Evolutionary conservation across 2,888 invertebrate species (phyloP).

Genomic region (Caenorhabditis parvicauda): DNA sequence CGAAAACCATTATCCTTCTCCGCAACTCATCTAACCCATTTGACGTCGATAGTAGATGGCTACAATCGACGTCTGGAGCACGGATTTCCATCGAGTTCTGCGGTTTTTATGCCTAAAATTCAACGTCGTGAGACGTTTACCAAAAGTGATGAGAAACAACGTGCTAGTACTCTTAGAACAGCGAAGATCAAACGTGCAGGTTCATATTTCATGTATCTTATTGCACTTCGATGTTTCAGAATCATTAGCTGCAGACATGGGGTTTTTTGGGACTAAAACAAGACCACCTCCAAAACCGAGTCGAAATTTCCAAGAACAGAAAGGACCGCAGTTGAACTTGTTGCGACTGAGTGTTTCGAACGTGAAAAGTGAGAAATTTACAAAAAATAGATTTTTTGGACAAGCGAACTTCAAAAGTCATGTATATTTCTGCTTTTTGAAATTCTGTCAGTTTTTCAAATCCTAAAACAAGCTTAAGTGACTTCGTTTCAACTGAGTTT

Average conservation of each 20-base stretch:
- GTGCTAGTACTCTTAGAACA: conserved; percentile 13
- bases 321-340: neutral
- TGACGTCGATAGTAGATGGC: neutral
- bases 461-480: conserved; percentile 9
- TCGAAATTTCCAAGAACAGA: conserved; percentile 15
- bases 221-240: conserved; percentile 6
- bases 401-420: too few relatives aligned
- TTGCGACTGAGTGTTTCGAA: neutral
- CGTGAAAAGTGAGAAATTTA: too few relatives aligned
- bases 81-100: conserved; percentile 21
- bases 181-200: conserved; percentile 26
- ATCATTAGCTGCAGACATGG: conserved; percentile 15
- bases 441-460: conserved; percentile 3
- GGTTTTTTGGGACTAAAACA: neutral
- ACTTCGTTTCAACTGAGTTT: neutral
- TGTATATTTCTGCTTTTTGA: too few relatives aligned
- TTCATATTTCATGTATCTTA: neutral
- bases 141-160: conserved; percentile 29
- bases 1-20: conserved; percentile 17
- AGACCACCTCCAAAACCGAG: conserved; percentile 26
- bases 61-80: neutral
- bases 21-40: conserved; percentile 10
- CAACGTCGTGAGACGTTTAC: conserved; percentile 31
- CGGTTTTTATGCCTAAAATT: conserved; percentile 16
- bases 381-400: too few relatives aligned